Conservation (phyloP, 2,888 invertebrate species). For the Aphidoletes aphidimyza region DNA sequence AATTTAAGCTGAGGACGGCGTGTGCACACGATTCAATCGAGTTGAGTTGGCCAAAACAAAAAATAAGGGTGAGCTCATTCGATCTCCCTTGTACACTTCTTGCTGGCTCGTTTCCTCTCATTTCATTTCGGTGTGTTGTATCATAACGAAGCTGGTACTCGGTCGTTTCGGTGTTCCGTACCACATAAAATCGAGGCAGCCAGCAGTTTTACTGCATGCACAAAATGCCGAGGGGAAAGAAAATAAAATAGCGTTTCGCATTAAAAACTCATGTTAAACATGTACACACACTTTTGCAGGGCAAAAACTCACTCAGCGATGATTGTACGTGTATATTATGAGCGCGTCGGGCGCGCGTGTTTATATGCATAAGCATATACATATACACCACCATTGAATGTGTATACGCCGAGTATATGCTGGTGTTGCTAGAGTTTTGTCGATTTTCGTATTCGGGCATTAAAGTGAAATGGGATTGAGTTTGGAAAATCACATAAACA, state of each 20-base stretch:
- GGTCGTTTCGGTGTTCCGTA: neutral
- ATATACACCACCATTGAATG: neutral
- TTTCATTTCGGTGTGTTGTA: neutral
- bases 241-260: constrained; percentile 33
- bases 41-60: constrained; percentile 36
- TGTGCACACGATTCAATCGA: constrained; percentile 39
- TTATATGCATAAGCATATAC: neutral
- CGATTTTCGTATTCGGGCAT: constrained; percentile 21
- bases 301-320: neutral
- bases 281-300: neutral
- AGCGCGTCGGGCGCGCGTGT: too few species aligned
- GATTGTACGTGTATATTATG: too few species aligned
- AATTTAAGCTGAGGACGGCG: constrained; percentile 3
- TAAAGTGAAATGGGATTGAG: constrained; percentile 40
- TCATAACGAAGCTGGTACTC: constrained; percentile 4
- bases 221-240: constrained; percentile 51
- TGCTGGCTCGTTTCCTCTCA: too few species aligned
- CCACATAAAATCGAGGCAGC: constrained; percentile 9
- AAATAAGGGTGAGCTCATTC: constrained; percentile 42
- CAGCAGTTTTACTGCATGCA: constrained; percentile 24
- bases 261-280: constrained; percentile 54
- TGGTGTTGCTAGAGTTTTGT: constrained; percentile 2
- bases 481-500: constrained; percentile 51
- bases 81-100: too few species aligned
- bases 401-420: too few species aligned